phyloP scores from a whole-genome alignment of 2,797 vertebrate species.

The Labroides dimidiatus region DNA sequence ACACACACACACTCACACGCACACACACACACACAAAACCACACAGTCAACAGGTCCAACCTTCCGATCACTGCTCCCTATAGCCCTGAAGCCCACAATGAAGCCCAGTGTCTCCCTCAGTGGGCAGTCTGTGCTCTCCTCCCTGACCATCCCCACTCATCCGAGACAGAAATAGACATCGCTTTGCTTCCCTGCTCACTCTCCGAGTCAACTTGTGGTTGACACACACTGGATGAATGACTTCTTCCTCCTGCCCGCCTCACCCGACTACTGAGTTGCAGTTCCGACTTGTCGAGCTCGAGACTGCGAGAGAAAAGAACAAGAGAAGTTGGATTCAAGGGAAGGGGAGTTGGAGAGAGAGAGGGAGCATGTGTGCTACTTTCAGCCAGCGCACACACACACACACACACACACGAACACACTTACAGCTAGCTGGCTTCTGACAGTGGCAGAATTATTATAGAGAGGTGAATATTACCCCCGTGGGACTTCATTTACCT shows the following conservation, averaged over 20 bases:
- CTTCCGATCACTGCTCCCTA: constrained; percentile 79
- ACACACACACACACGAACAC: constrained; percentile 40
- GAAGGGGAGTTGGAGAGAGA: constrained; percentile 19
- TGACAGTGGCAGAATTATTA: constrained; percentile 87
- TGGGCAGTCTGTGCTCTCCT: constrained; percentile 67
- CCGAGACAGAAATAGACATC: constrained; percentile 77
- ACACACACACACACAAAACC: constrained; percentile 37
- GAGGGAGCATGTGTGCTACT: constrained; percentile 44
- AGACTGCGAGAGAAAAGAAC: constrained; percentile 65
- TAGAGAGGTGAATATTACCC: constrained; percentile 84
- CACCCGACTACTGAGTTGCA: constrained; percentile 65
- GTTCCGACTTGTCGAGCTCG: constrained; percentile 74
- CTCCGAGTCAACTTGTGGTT: constrained; percentile 77
- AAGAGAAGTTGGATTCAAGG: constrained; percentile 55
- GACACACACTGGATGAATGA: constrained; percentile 78
- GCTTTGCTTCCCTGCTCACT: constrained; percentile 79
- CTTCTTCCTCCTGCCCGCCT: constrained; percentile 71
- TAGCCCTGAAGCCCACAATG: constrained; percentile 78
- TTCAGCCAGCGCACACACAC: constrained; percentile 45
- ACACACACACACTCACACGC: constrained; percentile 27
- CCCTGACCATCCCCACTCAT: constrained; percentile 75
- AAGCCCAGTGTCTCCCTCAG: constrained; percentile 75
- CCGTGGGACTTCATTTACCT: constrained; percentile 88
- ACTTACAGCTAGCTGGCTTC: constrained; percentile 77
- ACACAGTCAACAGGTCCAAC: constrained; percentile 75